These are phyloP conservation scores for Cremastinae sp. DNA, from an alignment of 2,888 invertebrate genomes.

Conservation along the genomic window DNA sequence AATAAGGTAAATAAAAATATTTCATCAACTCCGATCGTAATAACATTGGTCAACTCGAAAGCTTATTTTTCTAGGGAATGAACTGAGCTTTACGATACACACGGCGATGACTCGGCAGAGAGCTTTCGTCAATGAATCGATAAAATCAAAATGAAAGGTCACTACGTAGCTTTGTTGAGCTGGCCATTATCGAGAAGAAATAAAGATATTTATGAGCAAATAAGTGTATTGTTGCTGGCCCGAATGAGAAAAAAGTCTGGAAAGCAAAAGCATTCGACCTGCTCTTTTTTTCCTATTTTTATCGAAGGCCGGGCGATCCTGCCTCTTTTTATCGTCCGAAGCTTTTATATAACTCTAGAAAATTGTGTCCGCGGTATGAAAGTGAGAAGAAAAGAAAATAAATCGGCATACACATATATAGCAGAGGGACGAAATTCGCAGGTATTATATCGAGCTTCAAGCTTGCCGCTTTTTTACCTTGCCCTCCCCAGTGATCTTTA, in stretches of 20 bases:
- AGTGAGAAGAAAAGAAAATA: slow-evolving; percentile 19
- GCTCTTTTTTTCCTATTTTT: neutral
- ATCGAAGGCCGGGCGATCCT: neutral
- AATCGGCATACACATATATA: slow-evolving; percentile 9
- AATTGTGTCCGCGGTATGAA: slow-evolving; percentile 15
- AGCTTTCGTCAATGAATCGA: slow-evolving; percentile 13
- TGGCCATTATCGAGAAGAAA: slow-evolving; percentile 35
- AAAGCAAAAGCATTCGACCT: neutral
- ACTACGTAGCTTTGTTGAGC: slow-evolving; percentile 14
- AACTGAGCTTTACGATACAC: slow-evolving; percentile 16
- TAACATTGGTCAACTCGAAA: neutral
- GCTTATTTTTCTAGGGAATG: neutral
- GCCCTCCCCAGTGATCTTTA: slow-evolving; percentile 1
- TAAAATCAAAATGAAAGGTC: slow-evolving; percentile 27
- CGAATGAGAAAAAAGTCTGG: slow-evolving; percentile 11
- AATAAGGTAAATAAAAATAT: too few relatives aligned
- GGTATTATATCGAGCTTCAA: neutral
- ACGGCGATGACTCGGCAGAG: slow-evolving; percentile 2
- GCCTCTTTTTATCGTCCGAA: slow-evolving; percentile 21
- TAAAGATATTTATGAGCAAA: slow-evolving; percentile 40
- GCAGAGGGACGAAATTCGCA: neutral
- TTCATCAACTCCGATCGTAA: neutral
- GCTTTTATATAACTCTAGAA: slow-evolving; percentile 26
- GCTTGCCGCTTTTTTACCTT: neutral
- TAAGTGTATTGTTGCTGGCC: slow-evolving; percentile 20